Percentiles rank a stretch among this genome's conserved stretches.
phyloP scores from a whole-genome alignment of 1,140 invertebrate genomes.

The Zaprionus ghesquierei region DNA sequence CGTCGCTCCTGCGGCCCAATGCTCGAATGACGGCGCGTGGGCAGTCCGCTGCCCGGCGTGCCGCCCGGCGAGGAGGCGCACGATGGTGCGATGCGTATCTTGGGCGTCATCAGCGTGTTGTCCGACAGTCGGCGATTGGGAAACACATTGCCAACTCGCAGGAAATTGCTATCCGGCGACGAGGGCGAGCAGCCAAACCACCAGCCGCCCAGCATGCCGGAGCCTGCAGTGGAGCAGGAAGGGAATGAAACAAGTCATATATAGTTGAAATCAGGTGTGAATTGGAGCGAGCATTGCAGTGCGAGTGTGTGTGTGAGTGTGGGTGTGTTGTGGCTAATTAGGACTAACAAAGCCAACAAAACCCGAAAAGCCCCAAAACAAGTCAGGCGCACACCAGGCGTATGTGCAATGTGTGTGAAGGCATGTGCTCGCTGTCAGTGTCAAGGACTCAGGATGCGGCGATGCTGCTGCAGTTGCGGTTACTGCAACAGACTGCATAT shows the following conservation, averaged over 20 bases:
- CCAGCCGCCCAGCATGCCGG: slow-evolving; percentile 88
- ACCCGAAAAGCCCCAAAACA: slow-evolving; percentile 4
- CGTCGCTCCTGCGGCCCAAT: slow-evolving; percentile 94
- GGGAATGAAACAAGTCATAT: not conserved
- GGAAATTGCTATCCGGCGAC: slow-evolving; percentile 92
- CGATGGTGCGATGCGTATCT: slow-evolving; percentile 92
- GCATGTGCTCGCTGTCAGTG: slow-evolving; percentile 37
- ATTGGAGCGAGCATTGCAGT: slow-evolving; percentile 18
- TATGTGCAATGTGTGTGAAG: slow-evolving; percentile 3
- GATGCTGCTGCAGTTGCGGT: slow-evolving; percentile 60
- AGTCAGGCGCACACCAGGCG: not conserved
- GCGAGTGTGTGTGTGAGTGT: too few species aligned
- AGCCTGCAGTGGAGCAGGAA: slow-evolving; percentile 76
- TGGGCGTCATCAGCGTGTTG: slow-evolving; percentile 95
- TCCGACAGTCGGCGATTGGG: slow-evolving; percentile 93
- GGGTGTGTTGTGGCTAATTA: slow-evolving; percentile 68
- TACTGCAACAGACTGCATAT: slow-evolving; percentile 53
- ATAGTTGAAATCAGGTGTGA: not conserved
- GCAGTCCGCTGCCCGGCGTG: slow-evolving; percentile 90
- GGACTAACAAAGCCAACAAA: slow-evolving; percentile 55
- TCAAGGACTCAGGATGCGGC: slow-evolving; percentile 59
- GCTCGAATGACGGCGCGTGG: slow-evolving; percentile 93
- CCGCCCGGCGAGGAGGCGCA: slow-evolving; percentile 93
- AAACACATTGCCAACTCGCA: slow-evolving; percentile 90
- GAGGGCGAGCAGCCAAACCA: slow-evolving; percentile 89